Base-by-base conservation (phyloP, 2,113 vertebrate genomes). In the Sminthopsis crassicaudata region DNA sequence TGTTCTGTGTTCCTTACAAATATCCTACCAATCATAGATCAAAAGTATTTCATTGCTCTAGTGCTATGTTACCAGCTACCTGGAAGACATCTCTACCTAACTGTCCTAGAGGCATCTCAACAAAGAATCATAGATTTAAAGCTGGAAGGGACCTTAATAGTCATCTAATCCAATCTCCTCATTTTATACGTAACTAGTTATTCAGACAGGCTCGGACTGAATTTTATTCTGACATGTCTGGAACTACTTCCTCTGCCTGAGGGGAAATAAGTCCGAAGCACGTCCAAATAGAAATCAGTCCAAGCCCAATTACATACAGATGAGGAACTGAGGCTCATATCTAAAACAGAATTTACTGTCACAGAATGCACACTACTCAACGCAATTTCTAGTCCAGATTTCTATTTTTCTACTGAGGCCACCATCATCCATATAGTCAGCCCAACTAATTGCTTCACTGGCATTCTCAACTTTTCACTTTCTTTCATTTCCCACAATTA, bases 241-340 rank as follows among this genome's bases (percentile, higher is more conserved):
- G 67, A 84, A 84, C 67, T n/a, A 84, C 67, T 84, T 84, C 67
- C 67, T 84, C n/a, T 84, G 67, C 67, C 67, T 84, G 6, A 42
- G n/a, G 67, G 67, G 67, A 84, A 84, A 84, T 84, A n/a, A 42
- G 67, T 84, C n/a, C 36, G 67, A 84, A 36, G 67, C 67, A 84
- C n/a, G 19, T 84, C 67, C 67, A 84, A 84, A 84, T 84, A 42
- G 67, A 84, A 84, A 84, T 84, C 67, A 84, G 67, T 84, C 67
- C 67, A 84, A 84, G 67, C 36, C 67, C 67, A 84, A 84, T 84
- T 84, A 84, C 67, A 84, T 84, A 84, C 67, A 84, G 67, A 84
- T 84, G 67, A 84, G 67, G 67, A 84, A 84, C n/a, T 42, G 67
- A 42, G 67, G n/a, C 67, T 84, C 67, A 22, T 84, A 84, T 84